Conservation (phyloP, 2,888 invertebrate genomes). For the Trichacis sp. region DNA sequence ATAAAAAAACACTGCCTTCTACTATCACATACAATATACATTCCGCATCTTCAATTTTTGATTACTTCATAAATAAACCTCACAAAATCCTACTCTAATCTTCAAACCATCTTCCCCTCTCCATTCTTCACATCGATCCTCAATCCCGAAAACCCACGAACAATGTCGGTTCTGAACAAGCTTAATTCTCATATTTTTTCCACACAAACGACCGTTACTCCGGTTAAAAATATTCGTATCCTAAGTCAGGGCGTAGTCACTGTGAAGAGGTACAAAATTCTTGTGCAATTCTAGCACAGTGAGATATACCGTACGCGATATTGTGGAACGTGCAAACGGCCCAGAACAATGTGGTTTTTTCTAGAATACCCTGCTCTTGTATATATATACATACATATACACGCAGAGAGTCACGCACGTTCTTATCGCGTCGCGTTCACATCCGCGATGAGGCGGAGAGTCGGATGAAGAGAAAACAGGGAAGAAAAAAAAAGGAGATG, state of each 20-base stretch:
- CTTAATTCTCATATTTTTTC: not conserved
- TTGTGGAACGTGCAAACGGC: conserved; percentile 53
- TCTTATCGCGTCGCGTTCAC: conserved; percentile 62
- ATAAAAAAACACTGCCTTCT: too few relatives aligned
- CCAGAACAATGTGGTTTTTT: conserved; percentile 54
- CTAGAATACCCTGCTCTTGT: conserved; percentile 30
- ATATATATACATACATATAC: conserved; percentile 28
- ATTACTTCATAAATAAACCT: too few relatives aligned
- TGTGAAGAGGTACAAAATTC: conserved; percentile 52
- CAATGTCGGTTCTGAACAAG: not conserved
- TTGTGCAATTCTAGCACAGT: conserved; percentile 53
- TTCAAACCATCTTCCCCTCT: too few relatives aligned
- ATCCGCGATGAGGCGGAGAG: conserved; percentile 54
- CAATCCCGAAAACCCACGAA: too few relatives aligned
- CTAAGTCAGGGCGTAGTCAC: conserved; percentile 26
- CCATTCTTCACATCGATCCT: too few relatives aligned
- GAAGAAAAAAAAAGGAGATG: conserved; percentile 21
- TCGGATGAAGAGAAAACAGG: conserved; percentile 39
- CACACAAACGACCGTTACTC: not conserved
- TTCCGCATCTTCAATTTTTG: too few relatives aligned
- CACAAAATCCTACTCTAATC: too few relatives aligned
- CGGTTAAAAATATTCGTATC: conserved; percentile 18
- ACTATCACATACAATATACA: too few relatives aligned
- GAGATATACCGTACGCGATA: conserved; percentile 57
- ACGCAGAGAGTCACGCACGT: conserved; percentile 56